These are phyloP conservation scores for Pterois miles DNA, from an alignment of 2,797 vertebrate genomes.

Conservation along the genomic window DNA sequence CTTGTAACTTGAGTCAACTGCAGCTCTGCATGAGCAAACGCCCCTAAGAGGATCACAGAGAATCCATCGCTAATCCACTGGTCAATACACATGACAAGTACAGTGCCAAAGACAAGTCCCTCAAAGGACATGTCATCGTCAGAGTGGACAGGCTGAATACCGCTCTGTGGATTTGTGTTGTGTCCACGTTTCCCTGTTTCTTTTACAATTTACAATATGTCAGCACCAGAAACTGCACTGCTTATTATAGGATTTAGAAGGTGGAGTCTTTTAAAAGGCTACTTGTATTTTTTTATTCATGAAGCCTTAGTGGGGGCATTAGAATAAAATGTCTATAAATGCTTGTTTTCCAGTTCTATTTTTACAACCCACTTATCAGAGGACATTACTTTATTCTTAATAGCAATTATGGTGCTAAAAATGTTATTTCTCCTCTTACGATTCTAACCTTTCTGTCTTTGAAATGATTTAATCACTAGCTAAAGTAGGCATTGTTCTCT, in stretches of 20 bases:
- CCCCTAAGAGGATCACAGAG: constrained; percentile 77
- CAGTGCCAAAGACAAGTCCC: constrained; percentile 61
- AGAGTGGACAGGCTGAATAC: constrained; percentile 20
- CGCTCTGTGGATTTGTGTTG: neutral
- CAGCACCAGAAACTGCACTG: neutral
- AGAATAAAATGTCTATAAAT: neutral
- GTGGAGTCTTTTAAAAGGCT: neutral
- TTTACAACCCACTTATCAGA: neutral
- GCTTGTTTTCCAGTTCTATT: neutral
- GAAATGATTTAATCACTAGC: neutral
- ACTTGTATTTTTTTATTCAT: neutral
- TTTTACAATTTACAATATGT: neutral
- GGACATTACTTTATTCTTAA: neutral
- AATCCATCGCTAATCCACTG: constrained; percentile 75
- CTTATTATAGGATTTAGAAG: neutral
- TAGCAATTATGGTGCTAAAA: neutral
- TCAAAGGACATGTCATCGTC: constrained; percentile 64
- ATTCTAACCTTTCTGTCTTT: neutral
- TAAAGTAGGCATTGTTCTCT: neutral
- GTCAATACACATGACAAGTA: constrained; percentile 73
- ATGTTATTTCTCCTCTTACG: neutral
- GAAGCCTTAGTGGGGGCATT: neutral
- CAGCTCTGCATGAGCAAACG: constrained; percentile 69
- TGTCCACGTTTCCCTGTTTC: neutral
- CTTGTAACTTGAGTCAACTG: constrained; percentile 50